Evolutionary conservation across 2,888 invertebrate species (phyloP), one percentile per base, ranked within the genome.

Genomic region (Smittia sp.): DNA sequence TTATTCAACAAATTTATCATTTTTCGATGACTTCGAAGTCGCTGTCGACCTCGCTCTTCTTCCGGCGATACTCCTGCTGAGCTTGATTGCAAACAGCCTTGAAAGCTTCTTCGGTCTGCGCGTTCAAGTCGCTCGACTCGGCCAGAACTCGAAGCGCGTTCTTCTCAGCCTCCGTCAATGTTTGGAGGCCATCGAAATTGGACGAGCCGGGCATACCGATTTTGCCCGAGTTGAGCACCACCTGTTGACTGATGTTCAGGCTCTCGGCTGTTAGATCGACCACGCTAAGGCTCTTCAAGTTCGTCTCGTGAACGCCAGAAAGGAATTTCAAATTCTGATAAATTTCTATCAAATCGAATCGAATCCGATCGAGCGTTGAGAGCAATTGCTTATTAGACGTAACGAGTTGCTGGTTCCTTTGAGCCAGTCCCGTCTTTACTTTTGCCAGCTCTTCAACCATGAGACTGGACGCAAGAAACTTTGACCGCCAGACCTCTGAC

Each of bases 401-500:
- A 13, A 78, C 79, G 0, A 83, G 78, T 76, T 80, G 76, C 76
- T 79, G 78, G 75, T 82, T 83, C 73, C 82, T 83, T 76, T 90
- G 89, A 15, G 87, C 88, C 24, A 95, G 84, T 73, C 89, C 86
- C 66, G 91, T 91, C 80, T 95, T 94, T 88, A 93, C 93, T 77
- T 89, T 86, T 0, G 94, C 94, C 76, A 96, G 81, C 83, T 96
- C 96, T 83, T 96, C 96, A 1, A 95, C 91, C 91, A 96, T 93
- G 74, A 96, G 87, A 80, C 96, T 95, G 79, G 52, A 85, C 24
- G 97, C 96, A 77, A 96, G 85, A 82, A 95, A 98, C 87, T 97
- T 98, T 80, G 95, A 96, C 76, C 95, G 87, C 96, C 96, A 98
- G 68, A 97, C 94, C 84, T 98, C 96, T 80, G 95, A 94, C 79